Evolutionary conservation across 2,797 vertebrate species (phyloP).

Genomic region (Alcedo atthis): DNA sequence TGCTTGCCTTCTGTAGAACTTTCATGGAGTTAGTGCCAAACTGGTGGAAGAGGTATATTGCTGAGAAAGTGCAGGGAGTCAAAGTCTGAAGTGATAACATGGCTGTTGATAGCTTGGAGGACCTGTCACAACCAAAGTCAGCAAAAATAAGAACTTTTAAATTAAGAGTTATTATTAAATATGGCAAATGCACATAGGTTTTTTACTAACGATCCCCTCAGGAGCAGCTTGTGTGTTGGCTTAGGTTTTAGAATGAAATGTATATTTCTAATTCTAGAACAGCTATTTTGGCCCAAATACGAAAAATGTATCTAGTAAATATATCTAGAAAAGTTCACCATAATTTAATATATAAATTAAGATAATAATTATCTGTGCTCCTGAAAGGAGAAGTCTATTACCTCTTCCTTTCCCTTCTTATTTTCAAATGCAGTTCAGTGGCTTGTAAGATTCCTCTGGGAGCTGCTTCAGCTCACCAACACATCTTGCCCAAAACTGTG

Average conservation of each 20-base stretch:
- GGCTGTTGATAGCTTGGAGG: neutral
- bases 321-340: neutral
- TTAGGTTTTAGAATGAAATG: neutral
- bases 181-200: neutral
- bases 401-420: neutral
- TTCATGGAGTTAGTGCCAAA: neutral
- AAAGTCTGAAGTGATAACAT: neutral
- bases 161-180: neutral
- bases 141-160: neutral
- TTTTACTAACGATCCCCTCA: neutral
- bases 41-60: neutral
- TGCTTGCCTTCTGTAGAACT: neutral
- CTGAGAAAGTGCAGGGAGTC: neutral
- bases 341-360: neutral
- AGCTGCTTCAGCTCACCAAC: neutral
- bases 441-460: neutral
- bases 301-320: neutral
- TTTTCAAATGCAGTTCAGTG: neutral
- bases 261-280: neutral
- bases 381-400: neutral
- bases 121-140: neutral
- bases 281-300: neutral
- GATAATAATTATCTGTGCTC: neutral
- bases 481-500: neutral
- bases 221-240: neutral